Percentiles rank a stretch among this genome's conserved stretches.
Evolutionary conservation across 1,140 invertebrate genomes (phyloP).

Genomic region (Papilio polytes): DNA sequence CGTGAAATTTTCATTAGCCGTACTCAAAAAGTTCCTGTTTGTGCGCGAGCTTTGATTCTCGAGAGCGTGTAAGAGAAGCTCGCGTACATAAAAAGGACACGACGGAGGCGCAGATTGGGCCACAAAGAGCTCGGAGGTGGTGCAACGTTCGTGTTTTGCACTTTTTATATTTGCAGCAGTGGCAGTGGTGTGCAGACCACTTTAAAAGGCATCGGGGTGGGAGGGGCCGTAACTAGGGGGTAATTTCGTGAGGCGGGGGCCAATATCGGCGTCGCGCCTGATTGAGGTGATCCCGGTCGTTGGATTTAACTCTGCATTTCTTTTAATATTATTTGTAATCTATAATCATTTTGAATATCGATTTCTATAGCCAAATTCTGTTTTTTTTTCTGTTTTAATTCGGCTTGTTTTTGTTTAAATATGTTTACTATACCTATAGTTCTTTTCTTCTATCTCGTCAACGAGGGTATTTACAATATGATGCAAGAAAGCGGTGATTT

Average conservation of each 20-base stretch:
- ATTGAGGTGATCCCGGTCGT: conserved; percentile 79
- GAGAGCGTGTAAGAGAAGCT: conserved; percentile 80
- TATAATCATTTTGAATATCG: conserved; percentile 45
- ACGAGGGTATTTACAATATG: background rate
- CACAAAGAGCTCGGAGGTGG: conserved; percentile 82
- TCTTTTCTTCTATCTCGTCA: background rate
- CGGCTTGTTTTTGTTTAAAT: conserved; percentile 9
- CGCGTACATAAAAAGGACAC: conserved; percentile 77
- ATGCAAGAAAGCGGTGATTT: background rate
- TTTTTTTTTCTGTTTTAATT: conserved; percentile 30
- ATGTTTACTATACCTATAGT: background rate
- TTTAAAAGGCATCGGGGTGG: conserved; percentile 81
- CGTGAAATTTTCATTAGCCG: conserved; percentile 81
- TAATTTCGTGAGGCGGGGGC: conserved; percentile 80
- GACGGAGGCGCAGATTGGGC: conserved; percentile 80
- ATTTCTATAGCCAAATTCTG: background rate
- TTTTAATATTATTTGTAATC: conserved; percentile 61
- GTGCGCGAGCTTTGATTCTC: conserved; percentile 77
- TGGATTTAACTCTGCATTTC: conserved; percentile 72
- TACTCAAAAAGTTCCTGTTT: conserved; percentile 76
- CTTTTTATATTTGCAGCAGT: conserved; percentile 81
- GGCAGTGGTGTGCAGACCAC: conserved; percentile 80
- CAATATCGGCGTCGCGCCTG: conserved; percentile 80
- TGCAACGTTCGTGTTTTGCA: conserved; percentile 76
- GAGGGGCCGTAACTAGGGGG: conserved; percentile 79